These are phyloP conservation scores for Acronicta leporina DNA, from an alignment of 2,888 invertebrate species.

Conservation along the genomic window DNA sequence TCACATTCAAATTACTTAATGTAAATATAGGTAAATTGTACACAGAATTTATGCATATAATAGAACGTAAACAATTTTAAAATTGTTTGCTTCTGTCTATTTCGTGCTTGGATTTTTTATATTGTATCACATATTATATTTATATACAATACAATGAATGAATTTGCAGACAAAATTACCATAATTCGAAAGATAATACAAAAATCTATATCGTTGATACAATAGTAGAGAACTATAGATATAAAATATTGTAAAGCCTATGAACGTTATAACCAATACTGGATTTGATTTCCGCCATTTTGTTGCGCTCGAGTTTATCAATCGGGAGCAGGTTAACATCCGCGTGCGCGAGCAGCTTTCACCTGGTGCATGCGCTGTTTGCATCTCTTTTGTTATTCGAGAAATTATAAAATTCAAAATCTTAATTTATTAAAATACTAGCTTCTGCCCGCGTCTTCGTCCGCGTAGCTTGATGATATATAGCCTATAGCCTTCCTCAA, in stretches of 20 bases:
- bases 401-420: slow-evolving; percentile 18
- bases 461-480: too few species aligned
- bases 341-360: slow-evolving; percentile 66
- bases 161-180: too few species aligned
- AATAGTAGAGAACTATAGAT: too few species aligned
- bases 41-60: not conserved
- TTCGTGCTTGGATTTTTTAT: not conserved
- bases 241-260: slow-evolving; percentile 9
- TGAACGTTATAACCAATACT: slow-evolving; percentile 39
- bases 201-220: too few species aligned
- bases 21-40: slow-evolving; percentile 12
- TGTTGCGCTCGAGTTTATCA: slow-evolving; percentile 64
- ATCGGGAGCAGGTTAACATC: slow-evolving; percentile 69
- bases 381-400: slow-evolving; percentile 51
- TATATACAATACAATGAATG: too few species aligned
- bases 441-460: too few species aligned
- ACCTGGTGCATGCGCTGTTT: slow-evolving; percentile 50
- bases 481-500: too few species aligned
- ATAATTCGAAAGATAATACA: too few species aligned
- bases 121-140: not conserved
- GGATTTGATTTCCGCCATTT: slow-evolving; percentile 63
- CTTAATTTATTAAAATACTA: too few species aligned
- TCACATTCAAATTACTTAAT: slow-evolving; percentile 25
- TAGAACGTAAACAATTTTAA: slow-evolving; percentile 8
- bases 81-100: not conserved